These are phyloP conservation scores for Callyntrura guangdongensis DNA, from an alignment of 2,888 invertebrate species.

Conservation along the genomic window DNA sequence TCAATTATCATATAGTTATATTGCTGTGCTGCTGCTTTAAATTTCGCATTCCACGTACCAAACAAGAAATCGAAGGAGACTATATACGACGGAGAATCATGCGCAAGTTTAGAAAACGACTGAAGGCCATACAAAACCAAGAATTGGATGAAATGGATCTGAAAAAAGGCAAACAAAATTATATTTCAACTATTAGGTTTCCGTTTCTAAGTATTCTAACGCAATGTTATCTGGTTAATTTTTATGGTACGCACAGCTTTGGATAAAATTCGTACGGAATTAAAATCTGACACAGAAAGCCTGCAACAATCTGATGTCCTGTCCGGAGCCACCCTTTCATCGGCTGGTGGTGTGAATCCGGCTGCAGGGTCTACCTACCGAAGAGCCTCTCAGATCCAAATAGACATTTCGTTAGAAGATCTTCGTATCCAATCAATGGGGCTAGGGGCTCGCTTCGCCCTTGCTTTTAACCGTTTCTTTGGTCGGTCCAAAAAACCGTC, in stretches of 20 bases:
- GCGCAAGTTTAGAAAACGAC: constrained; percentile 92
- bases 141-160: constrained; percentile 95
- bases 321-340: constrained; percentile 84
- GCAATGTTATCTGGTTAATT: no score
- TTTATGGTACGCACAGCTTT: constrained; percentile 87
- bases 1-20: constrained; percentile 89
- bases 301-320: constrained; percentile 85
- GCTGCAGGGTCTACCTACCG: constrained; percentile 82
- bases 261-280: constrained; percentile 90
- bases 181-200: not conserved
- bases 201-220: no score
- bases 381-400: constrained; percentile 84
- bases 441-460: constrained; percentile 79
- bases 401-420: constrained; percentile 84
- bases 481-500: constrained; percentile 71
- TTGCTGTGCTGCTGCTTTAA: constrained; percentile 96
- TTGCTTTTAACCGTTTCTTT: constrained; percentile 81
- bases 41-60: constrained; percentile 96
- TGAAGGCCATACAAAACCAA: constrained; percentile 93
- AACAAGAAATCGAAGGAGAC: constrained; percentile 98
- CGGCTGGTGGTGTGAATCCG: constrained; percentile 73
- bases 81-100: constrained; percentile 94
- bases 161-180: constrained; percentile 89
- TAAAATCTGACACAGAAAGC: constrained; percentile 88
- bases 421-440: constrained; percentile 82